Evolutionary conservation across 2,113 vertebrate species (phyloP), one percentile per base, ranked within the genome.

Genomic region (Silurus glanis): DNA sequence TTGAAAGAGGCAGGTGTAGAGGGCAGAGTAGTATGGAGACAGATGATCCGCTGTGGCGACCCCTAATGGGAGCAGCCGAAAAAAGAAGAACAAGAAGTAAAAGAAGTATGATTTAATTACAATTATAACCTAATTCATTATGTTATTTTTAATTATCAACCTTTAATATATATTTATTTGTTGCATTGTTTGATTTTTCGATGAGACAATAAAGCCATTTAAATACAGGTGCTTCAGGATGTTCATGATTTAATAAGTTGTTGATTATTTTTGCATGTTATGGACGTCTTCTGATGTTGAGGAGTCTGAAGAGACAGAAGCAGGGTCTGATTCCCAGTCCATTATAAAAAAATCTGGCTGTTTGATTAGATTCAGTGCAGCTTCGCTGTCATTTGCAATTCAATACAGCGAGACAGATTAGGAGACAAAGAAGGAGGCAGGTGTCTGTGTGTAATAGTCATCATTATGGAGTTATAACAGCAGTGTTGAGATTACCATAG

Each of bases 401-500:
- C 58, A 85, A 85, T 76, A 76, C 21, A 62, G 58, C 83, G 61
- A 45, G 61, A 78, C 83, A 85, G 78, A 84, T 49, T 25, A 45
- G 53, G 21, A n/a, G 28, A 84, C 83, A 84, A 84, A 84, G 56
- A 51, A 58, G 47, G 71, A 75, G 45, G 71, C 83, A 84, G 83
- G 83, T 78, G 83, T 66, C 58, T 14, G n/a, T 62, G 69, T 64
- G 83, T 62, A 47, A 84, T 8, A 59, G 82, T 61, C 55, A n/a
- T 16, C 21, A n/a, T 84, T 49, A 74, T 51, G 37, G 47, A 47
- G 21, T 75, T 51, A 59, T 74, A 13, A 45, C 19, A 64, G 79
- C 79, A 23, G 61, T 62, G 80, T 8, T 49, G 37, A 55, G 55
- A 45, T 61, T 75, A 62, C 21, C 56, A 37, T 47, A 58, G 49